Base-by-base conservation (phyloP, 2,797 vertebrate species). In the Enteromius trimaculatus region DNA sequence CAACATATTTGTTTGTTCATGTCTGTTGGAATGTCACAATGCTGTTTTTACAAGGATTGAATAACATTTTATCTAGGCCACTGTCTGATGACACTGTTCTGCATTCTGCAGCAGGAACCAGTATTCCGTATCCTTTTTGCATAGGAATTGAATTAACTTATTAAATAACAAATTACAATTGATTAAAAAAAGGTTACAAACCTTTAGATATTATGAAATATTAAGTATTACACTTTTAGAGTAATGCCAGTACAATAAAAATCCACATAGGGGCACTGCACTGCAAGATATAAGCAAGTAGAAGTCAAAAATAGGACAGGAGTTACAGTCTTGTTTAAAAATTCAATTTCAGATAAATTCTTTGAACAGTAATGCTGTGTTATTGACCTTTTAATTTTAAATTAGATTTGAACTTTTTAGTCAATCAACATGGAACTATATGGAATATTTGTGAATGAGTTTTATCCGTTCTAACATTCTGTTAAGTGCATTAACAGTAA, bases 261-360 rank as follows among this genome's bases (percentile, higher is more conserved):
- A 17, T 39, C 65, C 78, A 80, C 78, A 80, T 14, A 53, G 64
- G 64, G 64, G 34, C 65, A 70, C 49, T 29, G 65, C n/a, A 53
- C 14, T 49, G 26, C 42, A 65, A 42, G n/a, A 60, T 47, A 10
- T 29, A 8, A 58, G 4, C 69, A 71, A 21, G 0, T 8, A 19
- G 4, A 34, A 44, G 13, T 17, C 2, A 74, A 74, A 51, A 10
- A 9, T 51, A 26, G 26, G 17, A 53, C 29, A 74, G 51, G 17
- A 31, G 9, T 21, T 13, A 13, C 3, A 16, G 13, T 44, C 3
- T 71, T 53, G 17, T 51, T 72, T 51, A 47, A 29, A 49, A 42
- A 49, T 26, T 26, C 7, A 19, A 5, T 71, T 71, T 71, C 26
- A 62, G 13, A 9, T 26, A 29, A 1, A 74, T 17, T 65, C 58